These are phyloP conservation scores for Microctonus aethiopoides DNA, from an alignment of 2,888 invertebrate species.

Conservation along the genomic window DNA sequence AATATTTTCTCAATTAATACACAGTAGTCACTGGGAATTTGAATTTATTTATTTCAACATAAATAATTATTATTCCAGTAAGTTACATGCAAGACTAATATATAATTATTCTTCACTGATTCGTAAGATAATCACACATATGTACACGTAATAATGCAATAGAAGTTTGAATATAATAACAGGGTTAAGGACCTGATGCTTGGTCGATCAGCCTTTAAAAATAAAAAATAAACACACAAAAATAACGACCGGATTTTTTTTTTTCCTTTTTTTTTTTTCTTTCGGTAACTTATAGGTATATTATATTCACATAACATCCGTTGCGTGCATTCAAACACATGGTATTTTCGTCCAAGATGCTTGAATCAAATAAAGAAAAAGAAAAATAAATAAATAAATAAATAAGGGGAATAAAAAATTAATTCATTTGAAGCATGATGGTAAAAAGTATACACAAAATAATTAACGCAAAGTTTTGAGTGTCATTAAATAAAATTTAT, in stretches of 20 bases:
- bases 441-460: neutral
- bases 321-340: neutral
- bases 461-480: neutral
- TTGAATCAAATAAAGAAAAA: no score
- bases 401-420: neutral
- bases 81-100: no score
- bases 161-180: neutral
- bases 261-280: neutral
- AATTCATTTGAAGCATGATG: neutral
- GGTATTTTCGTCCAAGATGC: neutral
- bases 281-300: neutral
- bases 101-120: neutral
- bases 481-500: constrained; percentile 14
- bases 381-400: neutral
- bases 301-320: neutral
- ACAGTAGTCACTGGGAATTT: no score
- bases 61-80: no score
- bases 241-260: neutral
- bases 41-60: no score
- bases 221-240: neutral
- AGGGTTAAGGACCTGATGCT: neutral
- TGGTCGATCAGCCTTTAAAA: neutral
- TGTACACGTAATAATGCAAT: neutral
- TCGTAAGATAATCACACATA: neutral
- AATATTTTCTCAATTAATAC: no score